Conservation (phyloP, 2,113 vertebrate species). For the Diglossa brunneiventris region DNA sequence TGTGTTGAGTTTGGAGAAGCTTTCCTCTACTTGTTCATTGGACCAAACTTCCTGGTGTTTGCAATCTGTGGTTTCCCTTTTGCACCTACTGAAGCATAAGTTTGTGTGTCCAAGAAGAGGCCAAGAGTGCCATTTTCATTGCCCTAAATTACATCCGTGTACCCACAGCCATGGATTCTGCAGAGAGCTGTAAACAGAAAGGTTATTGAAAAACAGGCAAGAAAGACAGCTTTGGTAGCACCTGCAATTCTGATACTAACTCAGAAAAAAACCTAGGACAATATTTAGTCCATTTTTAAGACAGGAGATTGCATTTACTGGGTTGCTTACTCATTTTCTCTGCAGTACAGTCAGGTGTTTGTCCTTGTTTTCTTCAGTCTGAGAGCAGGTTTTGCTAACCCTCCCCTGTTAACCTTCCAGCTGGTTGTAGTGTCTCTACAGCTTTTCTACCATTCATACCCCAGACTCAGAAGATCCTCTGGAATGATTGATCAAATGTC, state of each 20-base stretch:
- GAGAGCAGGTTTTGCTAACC: neutral
- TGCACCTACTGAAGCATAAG: neutral
- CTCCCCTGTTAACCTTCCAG: neutral
- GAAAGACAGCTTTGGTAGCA: neutral
- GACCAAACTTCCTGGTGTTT: neutral
- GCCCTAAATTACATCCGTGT: neutral
- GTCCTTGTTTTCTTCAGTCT: neutral
- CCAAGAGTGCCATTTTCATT: neutral
- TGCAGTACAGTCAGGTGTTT: neutral
- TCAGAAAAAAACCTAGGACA: neutral
- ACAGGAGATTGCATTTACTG: neutral
- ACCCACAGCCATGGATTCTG: neutral
- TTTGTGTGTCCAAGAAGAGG: neutral
- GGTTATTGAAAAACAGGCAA: neutral
- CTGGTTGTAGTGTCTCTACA: neutral
- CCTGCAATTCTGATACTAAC: neutral
- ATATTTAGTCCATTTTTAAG: neutral
- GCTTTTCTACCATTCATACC: neutral
- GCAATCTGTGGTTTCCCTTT: neutral
- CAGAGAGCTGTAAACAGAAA: neutral
- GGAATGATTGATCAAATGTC: neutral
- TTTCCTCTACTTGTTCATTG: neutral
- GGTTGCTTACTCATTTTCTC: neutral
- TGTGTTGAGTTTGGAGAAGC: neutral
- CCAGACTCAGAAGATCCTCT: neutral